phyloP scores from a whole-genome alignment of 2,113 vertebrate genomes.

The Engraulis encrasicolus region DNA sequence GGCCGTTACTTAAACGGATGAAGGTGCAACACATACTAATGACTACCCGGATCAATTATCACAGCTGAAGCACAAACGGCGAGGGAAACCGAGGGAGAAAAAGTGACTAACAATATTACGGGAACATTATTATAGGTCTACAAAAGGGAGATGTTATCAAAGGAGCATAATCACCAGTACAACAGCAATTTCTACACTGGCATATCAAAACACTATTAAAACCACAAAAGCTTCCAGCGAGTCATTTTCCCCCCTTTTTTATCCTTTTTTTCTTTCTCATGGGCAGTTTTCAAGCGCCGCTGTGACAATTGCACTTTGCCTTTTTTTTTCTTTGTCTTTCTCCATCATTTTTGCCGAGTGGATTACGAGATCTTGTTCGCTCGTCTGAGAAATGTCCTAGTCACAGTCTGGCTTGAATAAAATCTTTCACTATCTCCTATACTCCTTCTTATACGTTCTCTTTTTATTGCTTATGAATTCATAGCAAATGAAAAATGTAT shows the following conservation, averaged over 20 bases:
- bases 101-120: not conserved
- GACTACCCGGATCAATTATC: not conserved
- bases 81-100: not conserved
- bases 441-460: not conserved
- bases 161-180: conserved; percentile 6
- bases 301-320: not conserved
- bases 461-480: not conserved
- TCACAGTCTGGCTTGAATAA: not conserved
- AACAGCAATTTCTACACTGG: not conserved
- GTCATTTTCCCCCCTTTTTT: not conserved
- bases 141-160: conserved; percentile 51
- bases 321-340: no score
- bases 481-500: not conserved
- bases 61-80: not conserved
- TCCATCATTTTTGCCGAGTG: not conserved
- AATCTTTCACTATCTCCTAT: not conserved
- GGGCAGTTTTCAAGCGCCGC: not conserved
- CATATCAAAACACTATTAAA: conserved; percentile 19
- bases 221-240: not conserved
- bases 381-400: not conserved
- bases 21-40: not conserved
- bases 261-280: not conserved
- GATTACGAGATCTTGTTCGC: not conserved
- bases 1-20: not conserved
- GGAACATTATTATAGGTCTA: conserved; percentile 12